Base-by-base conservation (phyloP, 2,888 invertebrate genomes). In the Hirtodrosophila cameraria region DNA sequence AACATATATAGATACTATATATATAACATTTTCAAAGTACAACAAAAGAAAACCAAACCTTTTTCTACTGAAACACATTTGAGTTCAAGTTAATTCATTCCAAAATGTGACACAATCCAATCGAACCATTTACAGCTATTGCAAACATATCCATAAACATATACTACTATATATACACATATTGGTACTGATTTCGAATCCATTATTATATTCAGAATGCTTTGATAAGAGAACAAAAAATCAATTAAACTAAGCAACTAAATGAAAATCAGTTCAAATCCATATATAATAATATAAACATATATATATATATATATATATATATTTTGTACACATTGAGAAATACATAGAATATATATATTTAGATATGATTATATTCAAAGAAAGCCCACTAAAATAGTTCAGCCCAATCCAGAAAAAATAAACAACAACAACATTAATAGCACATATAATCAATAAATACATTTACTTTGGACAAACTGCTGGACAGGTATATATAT, bases 401-500 rank as follows among this genome's bases (percentile, higher is more conserved):
- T 36, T 39, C 25, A 42, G 39, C 39, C 45, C 50, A 60, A 72
- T 66, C 67, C 66, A 54, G 39, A 36, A 58, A 63, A 7, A 11
- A 53, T 38, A 45, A 23, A 7, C 20, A 39, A 12, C 12, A 48
- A 6, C 36, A 39, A 46, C 18, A 35, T 16, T 8, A 43, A 31
- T 20, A 35, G 25, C 8, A 28, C 5, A 57, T 39, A 35, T 16
- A 27, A 65, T 30, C 33, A 43, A 41, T 39, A 58, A 16, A 12
- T 41, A 33, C 31, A 46, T 50, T 53, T 31, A 31, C 39, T 53
- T 52, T 43, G 60, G 30, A 57, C 13, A 52, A 54, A 50, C 69
- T 58, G 74, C 63, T 59, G 58, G 69, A 64, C 68, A 71, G 68
- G 49, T 68, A 66, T 46, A 61, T 57, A 49, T 54, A 23, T 43